A percentile compares a stretch with the other conserved stretches of the same genome.
Conservation (phyloP, 2,888 invertebrate genomes). For the Tortrix viridana region DNA sequence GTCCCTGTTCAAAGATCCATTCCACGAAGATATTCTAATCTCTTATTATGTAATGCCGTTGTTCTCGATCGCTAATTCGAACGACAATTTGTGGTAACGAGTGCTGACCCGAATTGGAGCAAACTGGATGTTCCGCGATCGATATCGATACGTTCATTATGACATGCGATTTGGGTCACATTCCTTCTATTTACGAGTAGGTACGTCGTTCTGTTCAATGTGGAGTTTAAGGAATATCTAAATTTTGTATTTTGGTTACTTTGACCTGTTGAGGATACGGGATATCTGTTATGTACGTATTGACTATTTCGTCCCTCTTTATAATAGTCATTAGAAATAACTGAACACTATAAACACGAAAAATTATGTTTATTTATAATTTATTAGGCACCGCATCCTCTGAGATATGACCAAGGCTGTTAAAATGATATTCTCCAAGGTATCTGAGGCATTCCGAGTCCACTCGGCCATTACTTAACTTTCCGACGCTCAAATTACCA, state of each 20-base stretch:
- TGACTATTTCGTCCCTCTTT: too few species aligned
- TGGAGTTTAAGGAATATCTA: too few species aligned
- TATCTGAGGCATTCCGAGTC: not conserved
- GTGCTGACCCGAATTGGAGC: slow-evolving; percentile 41
- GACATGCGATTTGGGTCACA: slow-evolving; percentile 20
- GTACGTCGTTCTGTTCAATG: too few species aligned
- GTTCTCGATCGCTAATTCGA: slow-evolving; percentile 41
- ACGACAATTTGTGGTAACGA: slow-evolving; percentile 47
- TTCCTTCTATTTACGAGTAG: not conserved
- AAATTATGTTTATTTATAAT: too few species aligned
- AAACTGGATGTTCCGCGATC: slow-evolving; percentile 20
- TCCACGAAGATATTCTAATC: slow-evolving; percentile 10
- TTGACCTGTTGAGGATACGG: too few species aligned
- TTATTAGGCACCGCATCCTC: too few species aligned
- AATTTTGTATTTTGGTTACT: too few species aligned
- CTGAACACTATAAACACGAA: too few species aligned
- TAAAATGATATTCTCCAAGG: too few species aligned
- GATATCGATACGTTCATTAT: slow-evolving; percentile 9
- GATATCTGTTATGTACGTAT: too few species aligned
- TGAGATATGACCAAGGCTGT: too few species aligned
- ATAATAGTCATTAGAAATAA: too few species aligned
- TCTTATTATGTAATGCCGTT: slow-evolving; percentile 13
- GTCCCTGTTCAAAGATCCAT: slow-evolving; percentile 1
- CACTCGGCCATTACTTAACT: not conserved
- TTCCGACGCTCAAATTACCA: slow-evolving; percentile 1